phyloP scores from a whole-genome alignment of 1,140 invertebrate genomes.

The Sinonovacula constricta region DNA sequence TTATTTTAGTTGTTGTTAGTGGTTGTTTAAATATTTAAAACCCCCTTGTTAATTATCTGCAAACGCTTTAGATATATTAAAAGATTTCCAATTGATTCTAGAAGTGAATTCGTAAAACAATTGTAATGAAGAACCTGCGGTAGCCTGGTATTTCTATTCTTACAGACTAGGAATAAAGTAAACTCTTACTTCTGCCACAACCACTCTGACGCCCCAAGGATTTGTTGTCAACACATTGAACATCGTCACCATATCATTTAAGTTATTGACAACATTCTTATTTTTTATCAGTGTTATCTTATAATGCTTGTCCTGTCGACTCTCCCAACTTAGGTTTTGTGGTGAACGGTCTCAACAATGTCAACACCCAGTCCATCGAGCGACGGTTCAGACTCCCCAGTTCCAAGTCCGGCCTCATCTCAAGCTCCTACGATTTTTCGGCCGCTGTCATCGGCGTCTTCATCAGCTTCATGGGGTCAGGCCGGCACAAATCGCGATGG shows the following conservation, averaged over 20 bases:
- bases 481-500: constrained; percentile 41
- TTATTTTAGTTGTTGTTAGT: neutral
- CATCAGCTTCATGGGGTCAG: constrained; percentile 85
- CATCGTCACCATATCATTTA: too few species aligned
- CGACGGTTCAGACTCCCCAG: constrained; percentile 86
- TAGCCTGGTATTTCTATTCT: too few species aligned
- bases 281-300: neutral
- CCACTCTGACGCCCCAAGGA: neutral
- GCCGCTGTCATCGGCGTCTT: constrained; percentile 88
- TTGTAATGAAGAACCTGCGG: neutral
- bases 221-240: too few species aligned
- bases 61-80: neutral
- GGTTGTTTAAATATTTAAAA: neutral
- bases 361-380: constrained; percentile 91
- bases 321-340: constrained; percentile 83
- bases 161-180: neutral
- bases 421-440: constrained; percentile 89
- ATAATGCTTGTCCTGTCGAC: neutral
- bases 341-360: constrained; percentile 91
- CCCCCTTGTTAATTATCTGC: neutral
- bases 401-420: constrained; percentile 87
- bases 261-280: neutral
- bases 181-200: neutral
- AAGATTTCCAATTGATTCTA: neutral
- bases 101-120: neutral